A percentile compares a stretch with the other conserved stretches of the same genome.
Conservation (phyloP, 2,797 vertebrate genomes). For the Phrynocephalus forsythii region DNA sequence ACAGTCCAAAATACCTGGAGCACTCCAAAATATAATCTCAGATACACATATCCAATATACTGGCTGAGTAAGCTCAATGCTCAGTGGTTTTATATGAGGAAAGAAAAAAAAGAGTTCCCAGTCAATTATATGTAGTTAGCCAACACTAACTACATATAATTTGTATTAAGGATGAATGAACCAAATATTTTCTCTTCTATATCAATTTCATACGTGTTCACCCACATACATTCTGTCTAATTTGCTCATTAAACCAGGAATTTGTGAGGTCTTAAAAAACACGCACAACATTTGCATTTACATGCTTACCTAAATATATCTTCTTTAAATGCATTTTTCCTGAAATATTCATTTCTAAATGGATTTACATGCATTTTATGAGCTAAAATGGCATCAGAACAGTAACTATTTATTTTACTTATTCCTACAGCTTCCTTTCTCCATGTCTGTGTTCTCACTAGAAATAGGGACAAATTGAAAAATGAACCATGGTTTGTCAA, state of each 20-base stretch:
- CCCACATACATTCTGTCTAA: not conserved
- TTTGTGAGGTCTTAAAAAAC: not conserved
- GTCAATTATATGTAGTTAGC: not conserved
- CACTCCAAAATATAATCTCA: too few relatives aligned
- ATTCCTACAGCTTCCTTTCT: too few relatives aligned
- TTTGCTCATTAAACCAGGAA: not conserved
- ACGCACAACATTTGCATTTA: constrained; percentile 5
- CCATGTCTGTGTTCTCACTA: too few relatives aligned
- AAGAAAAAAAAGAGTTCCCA: not conserved
- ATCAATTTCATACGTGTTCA: not conserved
- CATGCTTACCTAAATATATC: not conserved
- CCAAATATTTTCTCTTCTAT: not conserved
- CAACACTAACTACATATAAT: not conserved
- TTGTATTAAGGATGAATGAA: not conserved
- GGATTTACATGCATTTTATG: not conserved
- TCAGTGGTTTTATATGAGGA: not conserved
- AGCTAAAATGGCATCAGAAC: constrained; percentile 1
- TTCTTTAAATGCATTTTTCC: not conserved
- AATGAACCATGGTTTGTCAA: too few relatives aligned
- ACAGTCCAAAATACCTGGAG: too few relatives aligned
- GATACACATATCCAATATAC: not conserved
- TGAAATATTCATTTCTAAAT: not conserved
- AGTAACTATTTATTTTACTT: constrained; percentile 8
- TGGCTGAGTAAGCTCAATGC: not conserved
- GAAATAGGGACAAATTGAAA: too few relatives aligned